Evolutionary conservation across 2,113 vertebrate species (phyloP).

Genomic region (Rostratula benghalensis): DNA sequence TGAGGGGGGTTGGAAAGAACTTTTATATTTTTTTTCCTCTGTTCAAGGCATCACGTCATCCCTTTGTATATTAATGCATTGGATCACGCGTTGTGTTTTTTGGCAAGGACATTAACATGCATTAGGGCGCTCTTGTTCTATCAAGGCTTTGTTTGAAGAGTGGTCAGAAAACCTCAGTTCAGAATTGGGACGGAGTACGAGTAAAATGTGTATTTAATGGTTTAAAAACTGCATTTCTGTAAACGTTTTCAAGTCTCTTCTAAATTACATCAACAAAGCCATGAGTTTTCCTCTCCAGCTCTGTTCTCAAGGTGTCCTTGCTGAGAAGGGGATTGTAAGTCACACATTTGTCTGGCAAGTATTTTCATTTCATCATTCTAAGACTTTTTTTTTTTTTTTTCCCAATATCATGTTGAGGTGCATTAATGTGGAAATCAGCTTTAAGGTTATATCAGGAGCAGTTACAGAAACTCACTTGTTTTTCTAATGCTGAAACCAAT

Average conservation of each 20-base stretch:
- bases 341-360: slow-evolving; percentile 52
- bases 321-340: not conserved
- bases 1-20: not conserved
- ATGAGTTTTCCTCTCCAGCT: not conserved
- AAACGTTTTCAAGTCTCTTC: not conserved
- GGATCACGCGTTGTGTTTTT: slow-evolving; percentile 37
- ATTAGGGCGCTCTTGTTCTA: slow-evolving; percentile 6
- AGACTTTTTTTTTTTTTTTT: not conserved
- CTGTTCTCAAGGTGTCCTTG: slow-evolving; percentile 15
- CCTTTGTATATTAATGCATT: slow-evolving; percentile 22
- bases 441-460: not conserved
- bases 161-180: not conserved
- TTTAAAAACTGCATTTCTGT: not conserved
- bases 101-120: slow-evolving; percentile 40
- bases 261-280: not conserved
- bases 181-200: not conserved
- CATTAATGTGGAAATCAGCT: not conserved
- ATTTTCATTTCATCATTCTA: not conserved
- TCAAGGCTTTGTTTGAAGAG: slow-evolving; percentile 47
- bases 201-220: not conserved
- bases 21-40: slow-evolving; percentile 26
- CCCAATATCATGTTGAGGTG: not conserved
- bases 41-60: slow-evolving; percentile 29
- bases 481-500: not conserved
- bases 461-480: not conserved